Base-by-base conservation (phyloP, 2,797 vertebrate genomes). In the Meda fulgida region DNA sequence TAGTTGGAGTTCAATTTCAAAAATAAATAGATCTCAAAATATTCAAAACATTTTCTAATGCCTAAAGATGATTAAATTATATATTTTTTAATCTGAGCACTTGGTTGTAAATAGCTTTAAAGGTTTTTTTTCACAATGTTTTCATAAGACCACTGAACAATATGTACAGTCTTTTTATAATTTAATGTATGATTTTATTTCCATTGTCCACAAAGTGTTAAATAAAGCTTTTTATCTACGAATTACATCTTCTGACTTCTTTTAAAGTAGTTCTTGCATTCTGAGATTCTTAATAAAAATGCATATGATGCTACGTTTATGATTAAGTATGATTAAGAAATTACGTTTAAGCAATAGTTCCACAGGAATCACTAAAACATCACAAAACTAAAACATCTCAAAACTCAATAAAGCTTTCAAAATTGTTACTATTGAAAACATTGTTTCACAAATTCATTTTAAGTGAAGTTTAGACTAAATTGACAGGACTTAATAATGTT, bases 131-230 rank as follows among this genome's bases (percentile, higher is more conserved):
- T 26, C 31, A 51, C 11, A 71, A 76, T 21, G 2, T 46, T 7
- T 34, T 23, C 29, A 34, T 4, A 53, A 75, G 2, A 11, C 9
- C 18, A 36, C 43, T 51, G 10, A 66, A 58, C 14, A 53, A 58
- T 83, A 48, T 63, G 55, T 73, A 63, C 40, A 82, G 55, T 48
- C 3, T 65, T 78, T 75, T 55, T 23, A 36, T 36, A 23, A 34
- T 76, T 14, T 16, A 1, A 11, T 29, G 9, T 46, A 5, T 75
- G 29, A 1, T 34, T 34, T 19, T 75, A 53, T 14, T 53, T 34
- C 36, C 11, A 72, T 11, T 34, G 10, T 75, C 29, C 6, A n/a
- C 5, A 77, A 55, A 10, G 10, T 13, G 19, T 58, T 2, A 77
- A 58, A 38, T 58, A 77, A 76, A 77, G 7, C 2, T n/a, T 58